Evolutionary conservation across 37 sponge, comb jelly and placozoan species (phyloP).

Genomic region (Amphimedon queenslandica): DNA sequence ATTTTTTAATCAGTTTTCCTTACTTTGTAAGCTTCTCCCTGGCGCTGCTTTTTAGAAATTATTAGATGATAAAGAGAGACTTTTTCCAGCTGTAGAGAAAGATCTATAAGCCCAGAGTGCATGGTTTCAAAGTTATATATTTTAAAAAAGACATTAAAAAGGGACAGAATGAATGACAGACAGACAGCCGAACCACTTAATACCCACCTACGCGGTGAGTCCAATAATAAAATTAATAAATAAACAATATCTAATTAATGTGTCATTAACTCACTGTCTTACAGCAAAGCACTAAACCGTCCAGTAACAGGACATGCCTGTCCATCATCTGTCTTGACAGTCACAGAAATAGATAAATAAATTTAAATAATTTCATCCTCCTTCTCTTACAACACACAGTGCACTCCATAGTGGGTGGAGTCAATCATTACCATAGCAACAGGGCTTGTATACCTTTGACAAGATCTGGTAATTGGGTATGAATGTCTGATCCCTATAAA

Average conservation of each 20-base stretch:
- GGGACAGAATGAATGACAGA: constrained; percentile 65
- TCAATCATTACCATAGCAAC: neutral
- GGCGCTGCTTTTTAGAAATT: too few species aligned
- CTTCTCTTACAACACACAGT: constrained; percentile 48
- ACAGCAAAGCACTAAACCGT: constrained; percentile 65
- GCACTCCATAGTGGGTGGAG: constrained; percentile 39
- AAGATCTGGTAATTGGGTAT: constrained; percentile 54
- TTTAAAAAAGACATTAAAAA: too few species aligned
- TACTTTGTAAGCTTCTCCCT: too few species aligned
- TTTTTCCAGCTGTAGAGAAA: too few species aligned
- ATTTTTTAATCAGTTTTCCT: too few species aligned
- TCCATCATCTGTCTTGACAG: constrained; percentile 46
- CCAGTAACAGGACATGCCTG: constrained; percentile 77
- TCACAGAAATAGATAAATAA: neutral
- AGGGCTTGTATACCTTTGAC: constrained; percentile 58
- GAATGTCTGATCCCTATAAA: constrained; percentile 62
- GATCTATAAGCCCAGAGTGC: too few species aligned
- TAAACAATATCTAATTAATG: neutral
- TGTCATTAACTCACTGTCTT: constrained; percentile 32
- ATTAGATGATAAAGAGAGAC: too few species aligned
- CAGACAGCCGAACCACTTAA: constrained; percentile 87
- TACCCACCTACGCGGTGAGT: constrained; percentile 46
- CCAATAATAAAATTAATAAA: neutral
- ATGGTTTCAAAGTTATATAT: too few species aligned
- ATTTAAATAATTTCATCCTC: constrained; percentile 8